Base-by-base conservation (phyloP, 2,797 vertebrate genomes). In the Syncerus caffer region DNA sequence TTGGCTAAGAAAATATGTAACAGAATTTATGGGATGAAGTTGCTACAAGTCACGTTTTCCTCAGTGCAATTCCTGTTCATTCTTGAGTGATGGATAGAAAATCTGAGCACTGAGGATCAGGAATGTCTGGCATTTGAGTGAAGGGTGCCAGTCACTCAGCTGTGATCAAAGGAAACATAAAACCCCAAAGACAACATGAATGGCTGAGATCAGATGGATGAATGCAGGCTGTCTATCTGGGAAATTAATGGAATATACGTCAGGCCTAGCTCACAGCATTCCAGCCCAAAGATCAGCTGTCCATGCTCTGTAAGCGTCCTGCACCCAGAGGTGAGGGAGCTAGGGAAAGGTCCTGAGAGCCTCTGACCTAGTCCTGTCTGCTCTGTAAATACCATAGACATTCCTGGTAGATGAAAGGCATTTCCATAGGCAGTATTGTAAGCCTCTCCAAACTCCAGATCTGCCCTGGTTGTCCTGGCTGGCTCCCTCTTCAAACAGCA, bases 161-260 rank as follows among this genome's bases (percentile, higher is more conserved):
- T 79, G 13, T 2, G 38, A 96, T 96, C 85, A 83, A n/a, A 45
- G 67, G 95, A 62, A 88, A 94, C 13, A 62, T 89, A 96, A 98
- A 93, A 38, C 31, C 55, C 57, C 47, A 13, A 62, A 85, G 90
- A 78, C 12, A 64, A 19, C n/a, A 0, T 1, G 47, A 60, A 57
- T 45, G 82, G 51, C 55, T 23, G 93, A 90, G 88, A n/a, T 96
- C 82, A 95, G 95, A 89, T 50, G 50, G 23, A 84, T 90, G 74
- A 50, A 74, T 29, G 62, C 80, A 82, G 51, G 7, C 71, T 84
- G 76, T 78, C 34, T 38, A 45, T 92, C 91, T 95, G 85, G 88
- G 90, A 97, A 90, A 58, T 62, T 97, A 93, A 96, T 89, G 92
- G 93, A 97, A 71, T 76, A 90, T 64, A 58, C 89, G 85, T 82